Conservation (phyloP, 2,113 vertebrate species). For the Ursus arctos region DNA sequence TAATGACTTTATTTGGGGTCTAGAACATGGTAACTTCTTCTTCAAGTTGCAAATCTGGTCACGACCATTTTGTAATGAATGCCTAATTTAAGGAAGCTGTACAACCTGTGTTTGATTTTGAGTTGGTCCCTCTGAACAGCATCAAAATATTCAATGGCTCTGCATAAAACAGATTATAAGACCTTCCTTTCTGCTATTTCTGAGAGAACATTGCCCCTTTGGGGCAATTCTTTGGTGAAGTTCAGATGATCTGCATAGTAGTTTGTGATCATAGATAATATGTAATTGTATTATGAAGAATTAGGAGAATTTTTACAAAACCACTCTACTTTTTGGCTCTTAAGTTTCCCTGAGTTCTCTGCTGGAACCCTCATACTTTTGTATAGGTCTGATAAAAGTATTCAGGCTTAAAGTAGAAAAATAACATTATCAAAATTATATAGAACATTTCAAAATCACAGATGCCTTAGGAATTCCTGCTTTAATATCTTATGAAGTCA, state of each 20-base stretch:
- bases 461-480: slow-evolving; percentile 25
- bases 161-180: background rate
- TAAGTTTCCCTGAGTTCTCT: slow-evolving; percentile 24
- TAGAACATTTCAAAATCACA: slow-evolving; percentile 41
- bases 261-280: slow-evolving; percentile 49
- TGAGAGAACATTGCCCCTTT: background rate
- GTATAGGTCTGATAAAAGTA: slow-evolving; percentile 18
- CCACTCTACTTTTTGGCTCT: background rate
- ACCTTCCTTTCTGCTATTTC: slow-evolving; percentile 7
- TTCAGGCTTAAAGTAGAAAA: slow-evolving; percentile 15
- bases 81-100: slow-evolving; percentile 30
- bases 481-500: slow-evolving; percentile 12
- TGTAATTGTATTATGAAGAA: background rate
- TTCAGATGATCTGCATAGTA: background rate
- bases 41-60: background rate
- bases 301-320: slow-evolving; percentile 43
- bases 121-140: background rate
- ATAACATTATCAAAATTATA: slow-evolving; percentile 46
- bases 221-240: background rate
- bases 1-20: background rate
- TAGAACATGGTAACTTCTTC: slow-evolving; percentile 19
- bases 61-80: slow-evolving; percentile 27
- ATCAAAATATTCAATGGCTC: background rate
- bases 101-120: slow-evolving; percentile 1
- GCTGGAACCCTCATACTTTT: slow-evolving; percentile 7